Conservation (phyloP, 2,797 vertebrate species). For the Eulemur albifrons region DNA sequence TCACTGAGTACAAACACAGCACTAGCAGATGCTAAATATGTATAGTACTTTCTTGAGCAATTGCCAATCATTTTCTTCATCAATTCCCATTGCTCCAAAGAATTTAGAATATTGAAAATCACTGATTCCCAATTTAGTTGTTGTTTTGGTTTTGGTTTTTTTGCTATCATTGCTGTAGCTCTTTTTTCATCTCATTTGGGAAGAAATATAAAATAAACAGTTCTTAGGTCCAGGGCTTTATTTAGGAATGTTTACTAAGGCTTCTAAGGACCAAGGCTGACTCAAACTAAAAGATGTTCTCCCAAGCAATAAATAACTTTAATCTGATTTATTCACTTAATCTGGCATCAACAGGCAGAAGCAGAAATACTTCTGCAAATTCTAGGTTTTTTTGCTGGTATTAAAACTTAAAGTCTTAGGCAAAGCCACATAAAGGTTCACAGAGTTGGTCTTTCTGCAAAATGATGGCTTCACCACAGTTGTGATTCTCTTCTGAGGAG, state of each 20-base stretch:
- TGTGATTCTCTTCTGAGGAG: neutral
- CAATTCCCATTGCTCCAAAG: neutral
- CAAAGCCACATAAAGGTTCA: constrained; percentile 19
- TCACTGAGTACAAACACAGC: constrained; percentile 45
- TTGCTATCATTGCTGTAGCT: neutral
- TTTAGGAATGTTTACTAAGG: constrained; percentile 42
- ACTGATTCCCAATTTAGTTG: neutral
- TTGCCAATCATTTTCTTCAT: constrained; percentile 46
- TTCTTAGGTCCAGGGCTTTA: neutral
- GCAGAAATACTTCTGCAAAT: constrained; percentile 39
- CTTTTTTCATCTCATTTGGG: neutral
- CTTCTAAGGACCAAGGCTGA: constrained; percentile 36
- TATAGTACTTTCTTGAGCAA: constrained; percentile 28
- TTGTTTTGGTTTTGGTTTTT: neutral
- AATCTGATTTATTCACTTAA: constrained; percentile 69
- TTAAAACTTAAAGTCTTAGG: constrained; percentile 45
- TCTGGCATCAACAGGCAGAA: constrained; percentile 55
- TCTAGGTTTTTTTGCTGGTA: constrained; percentile 56
- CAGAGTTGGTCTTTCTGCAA: constrained; percentile 32
- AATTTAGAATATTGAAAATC: constrained; percentile 25
- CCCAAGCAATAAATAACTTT: constrained; percentile 71
- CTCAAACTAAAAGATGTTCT: constrained; percentile 59
- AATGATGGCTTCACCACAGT: constrained; percentile 31
- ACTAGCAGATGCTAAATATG: neutral
- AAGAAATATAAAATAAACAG: constrained; percentile 43